These are phyloP conservation scores for Watsonalla binaria DNA, from an alignment of 2,888 invertebrate genomes.

Conservation along the genomic window DNA sequence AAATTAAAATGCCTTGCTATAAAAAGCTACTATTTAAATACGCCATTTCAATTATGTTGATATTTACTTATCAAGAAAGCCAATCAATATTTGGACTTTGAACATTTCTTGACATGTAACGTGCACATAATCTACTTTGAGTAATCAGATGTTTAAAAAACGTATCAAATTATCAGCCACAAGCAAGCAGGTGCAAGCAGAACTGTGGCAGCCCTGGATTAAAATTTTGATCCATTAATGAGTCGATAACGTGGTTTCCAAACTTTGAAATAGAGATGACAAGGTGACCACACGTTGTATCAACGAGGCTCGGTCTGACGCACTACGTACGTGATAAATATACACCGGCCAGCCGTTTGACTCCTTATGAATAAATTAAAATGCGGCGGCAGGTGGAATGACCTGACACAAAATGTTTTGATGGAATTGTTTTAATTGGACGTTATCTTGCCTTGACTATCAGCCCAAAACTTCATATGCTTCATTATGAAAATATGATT, in stretches of 20 bases:
- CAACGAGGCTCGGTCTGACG: constrained; percentile 11
- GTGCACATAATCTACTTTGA: not conserved
- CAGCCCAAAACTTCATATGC: constrained; percentile 41
- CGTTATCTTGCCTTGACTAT: constrained; percentile 65
- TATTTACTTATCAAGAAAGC: not conserved
- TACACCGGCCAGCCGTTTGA: constrained; percentile 24
- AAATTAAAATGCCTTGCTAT: not conserved
- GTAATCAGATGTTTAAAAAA: not conserved
- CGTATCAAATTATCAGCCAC: not conserved
- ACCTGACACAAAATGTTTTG: constrained; percentile 78
- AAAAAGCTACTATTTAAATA: no score
- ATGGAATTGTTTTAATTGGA: constrained; percentile 79
- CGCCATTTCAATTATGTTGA: not conserved
- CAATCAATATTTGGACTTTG: not conserved
- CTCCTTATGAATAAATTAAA: constrained; percentile 75
- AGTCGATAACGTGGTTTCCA: not conserved
- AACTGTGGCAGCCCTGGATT: not conserved
- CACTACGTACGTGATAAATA: constrained; percentile 23
- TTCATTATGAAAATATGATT: constrained; percentile 67
- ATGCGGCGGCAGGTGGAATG: constrained; percentile 72
- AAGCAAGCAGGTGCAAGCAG: not conserved
- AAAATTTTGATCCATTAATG: not conserved
- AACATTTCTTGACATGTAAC: not conserved
- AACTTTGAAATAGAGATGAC: constrained; percentile 1
- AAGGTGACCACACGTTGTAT: not conserved